These are phyloP conservation scores for Amblyjoppa proteus DNA, from an alignment of 2,888 invertebrate species.

Conservation along the genomic window DNA sequence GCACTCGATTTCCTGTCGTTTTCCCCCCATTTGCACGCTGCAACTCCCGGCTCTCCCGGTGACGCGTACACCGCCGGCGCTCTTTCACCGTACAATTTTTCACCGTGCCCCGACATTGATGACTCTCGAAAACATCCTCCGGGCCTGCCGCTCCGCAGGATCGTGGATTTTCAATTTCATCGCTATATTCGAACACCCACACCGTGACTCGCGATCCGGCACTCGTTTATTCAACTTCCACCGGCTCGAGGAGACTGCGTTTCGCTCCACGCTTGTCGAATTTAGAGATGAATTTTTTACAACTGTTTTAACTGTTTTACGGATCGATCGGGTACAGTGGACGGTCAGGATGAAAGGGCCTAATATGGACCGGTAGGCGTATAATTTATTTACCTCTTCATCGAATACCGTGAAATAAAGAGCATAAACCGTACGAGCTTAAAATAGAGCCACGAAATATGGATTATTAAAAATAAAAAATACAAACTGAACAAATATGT, in stretches of 20 bases:
- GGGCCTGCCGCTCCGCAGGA: neutral
- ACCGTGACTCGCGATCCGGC: neutral
- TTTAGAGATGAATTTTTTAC: no score
- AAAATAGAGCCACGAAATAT: no score
- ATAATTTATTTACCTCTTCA: no score
- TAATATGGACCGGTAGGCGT: no score
- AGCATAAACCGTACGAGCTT: no score
- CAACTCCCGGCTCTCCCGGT: neutral
- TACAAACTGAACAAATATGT: no score
- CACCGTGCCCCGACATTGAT: slow-evolving; percentile 30
- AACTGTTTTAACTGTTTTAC: no score
- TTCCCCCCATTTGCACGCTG: neutral
- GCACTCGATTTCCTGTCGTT: slow-evolving; percentile 46
- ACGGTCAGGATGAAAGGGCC: no score
- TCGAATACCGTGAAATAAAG: no score
- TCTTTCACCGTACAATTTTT: slow-evolving; percentile 21
- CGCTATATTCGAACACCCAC: neutral
- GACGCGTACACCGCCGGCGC: neutral
- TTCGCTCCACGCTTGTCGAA: no score
- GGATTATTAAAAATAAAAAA: no score
- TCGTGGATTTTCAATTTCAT: neutral
- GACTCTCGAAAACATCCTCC: slow-evolving; percentile 51
- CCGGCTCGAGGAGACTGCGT: neutral
- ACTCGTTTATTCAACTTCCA: neutral
- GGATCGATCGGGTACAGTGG: no score